Base-by-base conservation (phyloP, 1,140 invertebrate genomes). In the Ips typographus region DNA sequence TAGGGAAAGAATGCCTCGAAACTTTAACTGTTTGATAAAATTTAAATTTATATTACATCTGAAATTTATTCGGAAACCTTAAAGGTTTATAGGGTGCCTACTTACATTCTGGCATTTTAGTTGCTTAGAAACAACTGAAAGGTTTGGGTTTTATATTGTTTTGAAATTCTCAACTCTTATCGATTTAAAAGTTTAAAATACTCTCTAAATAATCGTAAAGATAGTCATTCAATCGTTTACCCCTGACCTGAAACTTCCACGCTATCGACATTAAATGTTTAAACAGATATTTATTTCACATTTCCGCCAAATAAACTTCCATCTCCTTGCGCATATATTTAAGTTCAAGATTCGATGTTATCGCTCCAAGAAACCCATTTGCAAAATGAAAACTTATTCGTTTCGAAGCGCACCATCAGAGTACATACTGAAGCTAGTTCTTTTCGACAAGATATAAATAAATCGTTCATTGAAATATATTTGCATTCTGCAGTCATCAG, bases 401-500 rank as follows among this genome's bases (percentile, higher is more conserved):
- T 43, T 60, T 22, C 58, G 22, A 36, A 60, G 1, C n/a, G 58
- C 22, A 57, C 36, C 44, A 47, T 5, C 44, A 55, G 37, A 43
- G 44, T 60, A 44, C 8, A 60, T 60, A 8, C 55, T 40, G 55
- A 57, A 57, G 40, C 5, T 57, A 49, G 44, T 49, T 1, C 36
- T 47, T 51, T 63, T 63, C 5, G 42, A 22, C 38, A 51, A 8
- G 40, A 63, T 8, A 52, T 49, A 22, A 43, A 63, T 63, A 63
- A 63, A 63, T 63, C 47, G 41, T 44, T 60, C 58, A 60, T 60
- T 60, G 58, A 60, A 60, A 60, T 60, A 47, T 60, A 60, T 60
- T 60, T 60, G 41, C 58, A 60, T 60, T 60, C 44, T 40, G 40
- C 22, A 60, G 43, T 60, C 58, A 60, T 60, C 58, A 60, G 58